These are phyloP conservation scores for Onychomys arenicola DNA, from an alignment of 2,797 vertebrate species.

Conservation along the genomic window DNA sequence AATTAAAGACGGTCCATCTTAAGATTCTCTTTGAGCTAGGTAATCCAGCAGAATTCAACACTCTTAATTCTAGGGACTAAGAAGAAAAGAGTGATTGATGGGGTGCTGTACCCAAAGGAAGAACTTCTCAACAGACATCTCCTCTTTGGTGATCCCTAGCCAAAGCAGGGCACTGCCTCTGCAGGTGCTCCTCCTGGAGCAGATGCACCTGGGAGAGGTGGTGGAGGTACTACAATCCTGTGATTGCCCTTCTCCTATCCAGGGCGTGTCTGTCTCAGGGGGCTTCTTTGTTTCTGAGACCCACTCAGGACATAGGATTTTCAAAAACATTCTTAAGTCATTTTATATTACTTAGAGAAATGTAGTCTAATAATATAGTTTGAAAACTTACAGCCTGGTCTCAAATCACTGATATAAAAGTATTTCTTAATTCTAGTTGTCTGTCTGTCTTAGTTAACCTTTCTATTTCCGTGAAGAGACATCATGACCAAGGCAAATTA, in stretches of 20 bases:
- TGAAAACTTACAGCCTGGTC: background rate
- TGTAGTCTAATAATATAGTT: background rate
- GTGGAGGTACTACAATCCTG: too few relatives aligned
- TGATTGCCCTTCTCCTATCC: background rate
- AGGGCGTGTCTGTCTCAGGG: background rate
- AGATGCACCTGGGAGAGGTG: background rate
- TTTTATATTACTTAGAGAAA: conserved; percentile 35
- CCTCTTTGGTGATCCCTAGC: background rate
- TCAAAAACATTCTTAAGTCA: background rate
- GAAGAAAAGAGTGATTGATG: background rate
- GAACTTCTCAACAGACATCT: background rate
- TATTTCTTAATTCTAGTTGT: background rate
- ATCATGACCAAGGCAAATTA: background rate
- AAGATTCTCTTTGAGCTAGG: background rate
- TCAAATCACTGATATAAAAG: background rate
- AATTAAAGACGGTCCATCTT: background rate
- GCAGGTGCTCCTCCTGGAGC: background rate
- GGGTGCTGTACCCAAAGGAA: background rate
- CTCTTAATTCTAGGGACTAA: background rate
- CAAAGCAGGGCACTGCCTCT: background rate
- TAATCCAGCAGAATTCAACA: background rate
- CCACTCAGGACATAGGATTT: background rate
- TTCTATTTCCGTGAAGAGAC: background rate
- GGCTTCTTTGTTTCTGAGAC: conserved; percentile 36
- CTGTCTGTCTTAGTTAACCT: background rate